phyloP scores from a whole-genome alignment of 2,888 invertebrate species.

The Slavum lentiscoides region DNA sequence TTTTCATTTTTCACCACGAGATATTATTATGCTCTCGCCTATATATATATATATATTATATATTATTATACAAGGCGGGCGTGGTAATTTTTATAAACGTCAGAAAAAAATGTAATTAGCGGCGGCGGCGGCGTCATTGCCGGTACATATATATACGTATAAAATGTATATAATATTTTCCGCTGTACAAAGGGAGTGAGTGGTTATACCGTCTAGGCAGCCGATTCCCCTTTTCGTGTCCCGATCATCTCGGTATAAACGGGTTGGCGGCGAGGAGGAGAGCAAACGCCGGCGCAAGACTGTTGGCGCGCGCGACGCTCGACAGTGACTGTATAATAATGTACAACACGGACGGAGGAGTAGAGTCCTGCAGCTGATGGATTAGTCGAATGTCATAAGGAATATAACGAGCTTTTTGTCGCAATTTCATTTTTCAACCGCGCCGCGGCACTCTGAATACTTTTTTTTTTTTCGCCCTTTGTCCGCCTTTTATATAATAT shows the following conservation, averaged over 20 bases:
- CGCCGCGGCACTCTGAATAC: constrained; percentile 14
- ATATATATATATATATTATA: constrained; percentile 5
- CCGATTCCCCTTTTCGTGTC: not conserved
- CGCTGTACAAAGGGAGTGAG: not conserved
- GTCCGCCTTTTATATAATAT: too few species aligned
- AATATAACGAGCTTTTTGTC: constrained; percentile 30
- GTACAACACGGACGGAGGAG: not conserved
- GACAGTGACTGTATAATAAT: too few species aligned
- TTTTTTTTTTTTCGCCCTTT: not conserved
- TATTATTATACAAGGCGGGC: not conserved
- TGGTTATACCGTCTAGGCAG: not conserved
- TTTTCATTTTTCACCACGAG: constrained; percentile 47
- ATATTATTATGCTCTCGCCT: not conserved
- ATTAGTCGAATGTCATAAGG: constrained; percentile 41
- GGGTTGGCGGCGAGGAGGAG: too few species aligned
- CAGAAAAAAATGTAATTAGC: constrained; percentile 52
- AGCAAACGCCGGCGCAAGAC: too few species aligned
- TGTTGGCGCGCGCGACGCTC: too few species aligned
- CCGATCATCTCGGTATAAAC: not conserved
- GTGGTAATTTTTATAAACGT: constrained; percentile 45
- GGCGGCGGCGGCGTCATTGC: not conserved
- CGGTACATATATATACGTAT: not conserved
- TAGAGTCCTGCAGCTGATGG: constrained; percentile 13
- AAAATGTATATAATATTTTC: not conserved
- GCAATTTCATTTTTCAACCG: constrained; percentile 45